Base-by-base conservation (phyloP, 2,797 vertebrate species). In the Philypnodon macrostomus region DNA sequence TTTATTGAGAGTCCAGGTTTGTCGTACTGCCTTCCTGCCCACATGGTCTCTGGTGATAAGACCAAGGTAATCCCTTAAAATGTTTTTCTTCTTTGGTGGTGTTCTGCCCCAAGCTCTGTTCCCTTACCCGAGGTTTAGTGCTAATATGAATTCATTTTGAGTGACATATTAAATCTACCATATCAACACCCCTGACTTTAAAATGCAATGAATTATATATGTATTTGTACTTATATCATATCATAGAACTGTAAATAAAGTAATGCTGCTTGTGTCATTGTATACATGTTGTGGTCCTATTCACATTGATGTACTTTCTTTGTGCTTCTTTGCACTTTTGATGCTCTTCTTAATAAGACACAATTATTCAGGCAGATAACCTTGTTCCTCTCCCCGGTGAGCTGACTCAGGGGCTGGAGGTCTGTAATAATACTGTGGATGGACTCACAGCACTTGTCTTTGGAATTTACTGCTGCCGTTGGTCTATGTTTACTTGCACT, bases 11-110 rank as follows among this genome's bases (percentile, higher is more conserved):
- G 54, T 21, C 18, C 1, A 10, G 30, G 15, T 52, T 52, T 52
- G 34, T 40, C 37, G n/a, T 15, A 33, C 32, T 42, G 56, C 21
- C 37, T 32, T 59, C n/a, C 44, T 54, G 39, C 16, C 33, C 59
- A 53, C 34, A 48, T 61, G 61, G 44, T n/a, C 47, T 36, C 37
- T 0, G 1, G 54, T 37, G 68, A 71, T 76, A 64, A 71, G 61
- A 58, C 35, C 14, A 27, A 19, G 21, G 19, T 47, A n/a, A 39
- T 53, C 47, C 57, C 33, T 50, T 47, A 30, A 52, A 40, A 50
- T 34, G 1, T 21, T 35, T 29, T 37, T 10, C 11, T 9, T 29
- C n/a, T 21, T 8, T 3, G 9, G 8, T 32, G 24, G 4, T 33
- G 3, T 21, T 63, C n/a, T 61, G 29, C 35, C 34, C 27, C 17